Conservation (phyloP, 2,113 vertebrate genomes). For the Raja brachyura region DNA sequence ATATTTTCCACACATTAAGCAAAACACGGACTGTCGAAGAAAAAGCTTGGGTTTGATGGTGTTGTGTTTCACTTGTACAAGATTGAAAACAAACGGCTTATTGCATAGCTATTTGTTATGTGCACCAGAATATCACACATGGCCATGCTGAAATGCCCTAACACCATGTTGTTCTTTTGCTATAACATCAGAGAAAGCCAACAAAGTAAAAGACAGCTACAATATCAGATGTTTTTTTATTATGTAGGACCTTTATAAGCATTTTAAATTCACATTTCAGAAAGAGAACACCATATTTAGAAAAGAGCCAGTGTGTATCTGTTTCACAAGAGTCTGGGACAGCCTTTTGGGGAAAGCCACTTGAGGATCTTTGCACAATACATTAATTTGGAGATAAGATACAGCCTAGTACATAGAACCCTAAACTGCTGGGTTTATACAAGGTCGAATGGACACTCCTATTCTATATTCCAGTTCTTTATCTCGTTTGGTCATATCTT, state of each 20-base stretch:
- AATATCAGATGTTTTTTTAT: background rate
- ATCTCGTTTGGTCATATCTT: background rate
- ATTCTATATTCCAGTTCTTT: background rate
- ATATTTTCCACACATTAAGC: background rate
- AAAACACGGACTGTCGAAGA: background rate
- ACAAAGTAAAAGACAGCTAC: slow-evolving; percentile 2
- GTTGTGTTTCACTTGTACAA: background rate
- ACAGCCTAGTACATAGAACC: background rate
- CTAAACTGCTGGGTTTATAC: background rate
- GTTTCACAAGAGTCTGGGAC: slow-evolving; percentile 21
- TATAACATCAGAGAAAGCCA: background rate
- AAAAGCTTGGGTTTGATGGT: background rate
- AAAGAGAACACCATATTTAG: slow-evolving; percentile 31
- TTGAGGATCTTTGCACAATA: background rate
- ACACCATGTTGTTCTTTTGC: background rate
- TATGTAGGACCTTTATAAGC: slow-evolving; percentile 26
- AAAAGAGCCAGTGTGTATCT: slow-evolving; percentile 13
- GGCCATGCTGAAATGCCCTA: background rate
- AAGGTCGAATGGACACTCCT: background rate
- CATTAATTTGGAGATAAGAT: slow-evolving; percentile 5
- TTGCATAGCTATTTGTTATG: background rate
- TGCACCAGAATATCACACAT: too few species aligned
- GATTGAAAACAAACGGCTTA: background rate
- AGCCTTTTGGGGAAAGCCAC: background rate
- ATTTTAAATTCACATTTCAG: slow-evolving; percentile 33